Evolutionary conservation across 2,797 vertebrate genomes (phyloP).

Genomic region (Poecile montanus): DNA sequence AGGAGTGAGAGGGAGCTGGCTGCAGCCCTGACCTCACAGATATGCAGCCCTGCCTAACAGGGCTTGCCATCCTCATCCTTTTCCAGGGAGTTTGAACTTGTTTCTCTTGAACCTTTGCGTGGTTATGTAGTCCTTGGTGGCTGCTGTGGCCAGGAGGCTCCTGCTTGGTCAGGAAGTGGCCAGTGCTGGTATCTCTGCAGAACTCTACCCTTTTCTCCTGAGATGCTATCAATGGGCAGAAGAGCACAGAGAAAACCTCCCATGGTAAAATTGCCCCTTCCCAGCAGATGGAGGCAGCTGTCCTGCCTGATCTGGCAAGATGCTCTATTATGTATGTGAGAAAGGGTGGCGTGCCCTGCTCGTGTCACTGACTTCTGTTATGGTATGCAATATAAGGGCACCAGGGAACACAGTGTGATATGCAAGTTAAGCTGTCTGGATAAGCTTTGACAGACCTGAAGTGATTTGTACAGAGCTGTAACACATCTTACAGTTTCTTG

Average conservation of each 20-base stretch:
- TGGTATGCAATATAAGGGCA: neutral
- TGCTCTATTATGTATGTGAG: neutral
- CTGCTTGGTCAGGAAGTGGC: neutral
- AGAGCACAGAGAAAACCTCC: neutral
- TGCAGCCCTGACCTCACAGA: neutral
- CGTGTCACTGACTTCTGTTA: neutral
- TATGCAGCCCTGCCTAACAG: neutral
- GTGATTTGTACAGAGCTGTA: neutral
- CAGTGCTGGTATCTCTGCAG: neutral
- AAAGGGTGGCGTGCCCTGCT: neutral
- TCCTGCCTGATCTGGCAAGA: neutral
- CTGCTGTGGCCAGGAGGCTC: neutral
- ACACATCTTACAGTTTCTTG: neutral
- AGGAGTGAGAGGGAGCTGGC: neutral
- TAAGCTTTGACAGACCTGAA: neutral
- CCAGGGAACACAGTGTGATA: neutral
- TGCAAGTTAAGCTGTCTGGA: neutral
- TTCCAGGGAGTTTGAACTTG: neutral
- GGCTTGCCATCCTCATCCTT: neutral
- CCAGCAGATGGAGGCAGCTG: neutral
- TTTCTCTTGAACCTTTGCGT: neutral
- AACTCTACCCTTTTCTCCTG: neutral
- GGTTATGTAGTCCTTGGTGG: neutral
- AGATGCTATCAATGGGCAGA: neutral
- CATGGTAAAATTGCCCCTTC: neutral